phyloP scores from a whole-genome alignment of 2,113 vertebrate species.

The Plecturocebus donacophilus region DNA sequence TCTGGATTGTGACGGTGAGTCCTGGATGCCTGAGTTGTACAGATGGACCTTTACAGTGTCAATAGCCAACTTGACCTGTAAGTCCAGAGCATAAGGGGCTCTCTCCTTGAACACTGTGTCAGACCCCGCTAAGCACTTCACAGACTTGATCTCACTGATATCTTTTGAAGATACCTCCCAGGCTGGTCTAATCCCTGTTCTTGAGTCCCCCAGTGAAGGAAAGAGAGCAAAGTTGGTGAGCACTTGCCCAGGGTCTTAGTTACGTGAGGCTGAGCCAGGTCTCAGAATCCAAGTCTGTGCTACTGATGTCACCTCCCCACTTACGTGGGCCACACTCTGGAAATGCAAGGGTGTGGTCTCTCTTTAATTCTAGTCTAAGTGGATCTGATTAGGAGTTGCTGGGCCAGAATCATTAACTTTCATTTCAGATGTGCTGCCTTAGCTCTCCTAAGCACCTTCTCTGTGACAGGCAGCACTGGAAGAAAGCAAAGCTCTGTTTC shows the following conservation, averaged over 20 bases:
- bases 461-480: background rate
- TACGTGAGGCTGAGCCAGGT: fast-evolving
- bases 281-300: background rate
- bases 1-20: background rate
- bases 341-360: background rate
- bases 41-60: background rate
- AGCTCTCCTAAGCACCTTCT: background rate
- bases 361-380: background rate
- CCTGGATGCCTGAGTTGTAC: background rate
- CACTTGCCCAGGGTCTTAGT: background rate
- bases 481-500: background rate
- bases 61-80: background rate
- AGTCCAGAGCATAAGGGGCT: background rate
- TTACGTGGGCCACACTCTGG: no score
- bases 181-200: background rate
- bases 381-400: background rate
- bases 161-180: background rate
- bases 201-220: background rate
- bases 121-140: background rate
- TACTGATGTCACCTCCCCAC: background rate
- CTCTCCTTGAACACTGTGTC: background rate
- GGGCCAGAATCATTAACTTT: background rate
- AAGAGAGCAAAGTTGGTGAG: background rate
- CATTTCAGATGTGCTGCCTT: background rate
- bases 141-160: background rate